Evolutionary conservation across 2,113 vertebrate genomes (phyloP).

Genomic region (Stomatorhinus ivindoensis): DNA sequence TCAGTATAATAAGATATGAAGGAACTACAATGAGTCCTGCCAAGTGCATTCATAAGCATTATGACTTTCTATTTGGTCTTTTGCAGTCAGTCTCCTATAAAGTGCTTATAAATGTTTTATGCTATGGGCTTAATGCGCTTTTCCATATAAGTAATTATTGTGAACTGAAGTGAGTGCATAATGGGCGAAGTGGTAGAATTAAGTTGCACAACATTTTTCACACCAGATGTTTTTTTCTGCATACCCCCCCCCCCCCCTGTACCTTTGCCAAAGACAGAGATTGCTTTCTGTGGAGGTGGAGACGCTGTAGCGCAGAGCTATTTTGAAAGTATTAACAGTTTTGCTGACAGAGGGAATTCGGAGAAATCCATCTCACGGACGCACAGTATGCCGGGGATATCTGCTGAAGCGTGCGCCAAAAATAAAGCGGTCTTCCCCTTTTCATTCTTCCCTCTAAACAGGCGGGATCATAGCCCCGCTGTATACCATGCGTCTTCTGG

Average conservation of each 20-base stretch:
- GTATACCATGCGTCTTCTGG: background rate
- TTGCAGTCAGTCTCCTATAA: conserved; percentile 42
- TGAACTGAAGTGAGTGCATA: background rate
- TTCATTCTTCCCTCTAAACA: background rate
- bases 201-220: background rate
- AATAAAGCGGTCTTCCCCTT: conserved; percentile 18
- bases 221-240: background rate
- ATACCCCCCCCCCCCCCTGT: background rate
- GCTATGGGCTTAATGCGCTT: background rate
- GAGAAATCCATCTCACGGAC: conserved; percentile 32
- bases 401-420: conserved; percentile 22
- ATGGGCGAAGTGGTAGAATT: background rate
- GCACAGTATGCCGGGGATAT: conserved; percentile 15
- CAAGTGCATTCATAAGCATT: background rate
- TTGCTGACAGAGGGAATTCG: conserved; percentile 40
- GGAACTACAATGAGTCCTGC: background rate
- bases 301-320: conserved; percentile 25
- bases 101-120: conserved; percentile 25
- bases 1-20: background rate
- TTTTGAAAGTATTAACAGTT: conserved; percentile 31
- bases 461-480: background rate
- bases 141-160: conserved; percentile 16
- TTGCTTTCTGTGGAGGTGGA: background rate
- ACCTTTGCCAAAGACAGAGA: conserved; percentile 3
- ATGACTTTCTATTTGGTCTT: conserved; percentile 25